Percentiles rank a stretch among this genome's conserved stretches.
phyloP scores from a whole-genome alignment of 2,113 vertebrate species.

The Myotis brandtii region DNA sequence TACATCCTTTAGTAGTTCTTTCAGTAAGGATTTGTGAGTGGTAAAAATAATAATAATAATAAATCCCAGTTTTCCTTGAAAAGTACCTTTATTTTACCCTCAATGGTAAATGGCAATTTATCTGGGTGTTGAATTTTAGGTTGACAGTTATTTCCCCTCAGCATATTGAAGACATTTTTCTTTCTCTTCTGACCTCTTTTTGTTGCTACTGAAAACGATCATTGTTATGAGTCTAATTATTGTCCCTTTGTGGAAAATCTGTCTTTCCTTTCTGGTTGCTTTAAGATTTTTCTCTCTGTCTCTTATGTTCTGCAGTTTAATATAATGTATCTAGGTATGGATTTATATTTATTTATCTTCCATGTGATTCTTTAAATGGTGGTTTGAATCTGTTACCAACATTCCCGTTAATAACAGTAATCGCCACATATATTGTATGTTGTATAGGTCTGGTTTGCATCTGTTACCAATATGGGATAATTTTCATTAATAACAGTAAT shows the following conservation, averaged over 20 bases:
- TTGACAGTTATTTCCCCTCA: not conserved
- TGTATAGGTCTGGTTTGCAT: not conserved
- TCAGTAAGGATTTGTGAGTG: not conserved
- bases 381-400: not conserved
- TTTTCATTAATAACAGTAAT: not conserved
- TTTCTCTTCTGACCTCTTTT: not conserved
- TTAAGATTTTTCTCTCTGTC: constrained; percentile 10
- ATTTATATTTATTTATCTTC: constrained; percentile 26
- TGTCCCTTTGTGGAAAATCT: not conserved
- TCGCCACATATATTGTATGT: not conserved
- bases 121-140: not conserved
- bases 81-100: constrained; percentile 20
- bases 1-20: not conserved
- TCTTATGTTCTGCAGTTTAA: not conserved
- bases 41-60: not conserved
- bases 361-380: constrained; percentile 16
- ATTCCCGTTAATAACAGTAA: not conserved
- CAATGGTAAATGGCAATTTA: not conserved
- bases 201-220: not conserved
- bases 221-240: not conserved
- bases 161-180: not conserved
- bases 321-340: not conserved
- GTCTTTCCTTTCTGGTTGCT: not conserved
- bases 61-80: not conserved
- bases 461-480: not conserved